Evolutionary conservation across 37 sponge, comb jelly and placozoan species (phyloP).

Genomic region (Theonella swinhoei): DNA sequence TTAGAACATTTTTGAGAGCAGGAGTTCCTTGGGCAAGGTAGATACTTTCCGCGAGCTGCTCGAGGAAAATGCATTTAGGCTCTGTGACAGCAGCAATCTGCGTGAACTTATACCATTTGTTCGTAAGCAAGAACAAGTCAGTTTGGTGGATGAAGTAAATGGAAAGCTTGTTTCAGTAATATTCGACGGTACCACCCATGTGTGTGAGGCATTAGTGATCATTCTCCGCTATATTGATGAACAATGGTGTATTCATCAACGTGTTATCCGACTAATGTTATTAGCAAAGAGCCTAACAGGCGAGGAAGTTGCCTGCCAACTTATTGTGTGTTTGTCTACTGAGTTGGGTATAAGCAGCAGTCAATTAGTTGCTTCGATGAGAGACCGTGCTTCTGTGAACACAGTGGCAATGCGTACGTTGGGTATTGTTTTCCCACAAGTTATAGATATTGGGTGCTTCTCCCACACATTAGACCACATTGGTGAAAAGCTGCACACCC

Average conservation of each 20-base stretch:
- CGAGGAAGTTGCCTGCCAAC: slow-evolving; percentile 25
- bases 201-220: slow-evolving; percentile 31
- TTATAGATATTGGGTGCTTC: slow-evolving; percentile 26
- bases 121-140: background rate
- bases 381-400: slow-evolving; percentile 11
- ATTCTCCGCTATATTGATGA: slow-evolving; percentile 30
- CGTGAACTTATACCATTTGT: slow-evolving; percentile 21
- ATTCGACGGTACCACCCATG: slow-evolving; percentile 42
- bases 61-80: slow-evolving; percentile 23
- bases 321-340: background rate
- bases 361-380: background rate
- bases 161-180: slow-evolving; percentile 16
- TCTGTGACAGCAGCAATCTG: background rate
- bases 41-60: slow-evolving; percentile 11
- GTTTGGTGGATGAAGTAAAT: background rate
- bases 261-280: slow-evolving; percentile 31
- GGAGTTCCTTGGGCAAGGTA: slow-evolving; percentile 5
- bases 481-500: slow-evolving; percentile 2
- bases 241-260: slow-evolving; percentile 10
- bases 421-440: slow-evolving; percentile 20
- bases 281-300: slow-evolving; percentile 37
- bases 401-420: background rate
- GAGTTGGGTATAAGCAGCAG: background rate
- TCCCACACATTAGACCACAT: slow-evolving; percentile 31
- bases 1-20: slow-evolving; percentile 20